Base-by-base conservation (phyloP, 2,797 vertebrate species). In the Sebastes alutus region DNA sequence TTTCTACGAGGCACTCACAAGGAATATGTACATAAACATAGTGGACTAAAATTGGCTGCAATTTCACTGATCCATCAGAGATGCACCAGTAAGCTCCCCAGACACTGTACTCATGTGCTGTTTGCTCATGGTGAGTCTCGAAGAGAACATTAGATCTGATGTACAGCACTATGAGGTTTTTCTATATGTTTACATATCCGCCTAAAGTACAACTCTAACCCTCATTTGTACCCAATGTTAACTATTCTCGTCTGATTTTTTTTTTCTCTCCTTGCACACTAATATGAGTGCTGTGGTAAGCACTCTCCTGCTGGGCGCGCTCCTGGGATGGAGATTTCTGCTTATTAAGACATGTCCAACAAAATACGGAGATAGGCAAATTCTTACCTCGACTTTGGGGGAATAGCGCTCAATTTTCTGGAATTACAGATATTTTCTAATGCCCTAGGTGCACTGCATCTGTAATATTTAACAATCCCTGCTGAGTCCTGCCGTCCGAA, bases 341-440 rank as follows among this genome's bases (percentile, higher is more conserved):
- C 90, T 90, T 92, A 90, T 89, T 87, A 93, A 88, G 82, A 85
- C 75, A 64, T 49, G 77, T 80, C 81, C 77, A 70, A 80, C 46
- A 83, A 89, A 90, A 82, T 83, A 83, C 55, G 27, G 22, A 85
- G 56, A 77, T 63, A 74, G 73, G 79, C 81, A 82, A 82, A 77
- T 90, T 84, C 60, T 52, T 77, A 58, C 79, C 60, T 35, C 30
- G 25, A 77, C 84, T 82, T 86, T 20, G 49, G 69, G 80, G 86
- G 63, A 72, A 71, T 74, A 42, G 35, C 35, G 16, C 27, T 27
- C n/a, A 33, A 74, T 73, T 60, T 69, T 75, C 42, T 69, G 30
- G 55, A 54, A 66, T 85, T 42, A 79, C 52, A 63, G 52, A 79
- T 74, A 72, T 80, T 76, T 80, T 38, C 20, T 42, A 61, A 56